Base-by-base conservation (phyloP, 2,113 vertebrate genomes). In the Entomyzon cyanotis region DNA sequence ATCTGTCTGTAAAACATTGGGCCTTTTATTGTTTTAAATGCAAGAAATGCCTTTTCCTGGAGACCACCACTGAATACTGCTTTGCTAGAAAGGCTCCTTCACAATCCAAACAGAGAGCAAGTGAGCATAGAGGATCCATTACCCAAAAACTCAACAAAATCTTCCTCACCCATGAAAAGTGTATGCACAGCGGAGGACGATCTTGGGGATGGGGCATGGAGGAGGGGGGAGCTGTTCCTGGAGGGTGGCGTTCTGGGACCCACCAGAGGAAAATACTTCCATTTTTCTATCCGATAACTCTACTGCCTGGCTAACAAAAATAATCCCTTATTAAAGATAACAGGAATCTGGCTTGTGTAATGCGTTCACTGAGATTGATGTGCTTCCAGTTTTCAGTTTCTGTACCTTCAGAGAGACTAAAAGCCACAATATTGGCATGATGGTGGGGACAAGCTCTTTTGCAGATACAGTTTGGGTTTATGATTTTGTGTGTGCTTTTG, bases 71-170 rank as follows among this genome's bases (percentile, higher is more conserved):
- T 16, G 91, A 95, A 92, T 91, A 94, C 68, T 78, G 95, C 94
- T 92, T 93, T 89, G 71, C 88, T 89, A 93, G 90, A 76, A 93
- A 69, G 85, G 89, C 91, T 94, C 82, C 88, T 96, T 95, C 89
- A 87, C 93, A 97, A 95, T 96, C 95, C 90, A 97, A 96, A 95
- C 92, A 95, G 95, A 97, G 82, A 75, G 93, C 91, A 95, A 96
- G 95, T 94, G 90, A 96, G 95, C 91, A 97, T 94, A 91, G 93
- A 97, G 95, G 95, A 96, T 96, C 96, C 81, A 87, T 97, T 97
- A 96, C 95, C 90, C 87, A 78, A 86, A 92, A 97, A 63, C 94
- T 97, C 97, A 94, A 94, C 96, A 96, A 92, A 95, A 92, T 96
- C 92, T 92, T 95, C 84, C 86, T 97, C 87, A 95, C 84, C 93